phyloP scores from a whole-genome alignment of 1,140 invertebrate species.

The Apis florea region DNA sequence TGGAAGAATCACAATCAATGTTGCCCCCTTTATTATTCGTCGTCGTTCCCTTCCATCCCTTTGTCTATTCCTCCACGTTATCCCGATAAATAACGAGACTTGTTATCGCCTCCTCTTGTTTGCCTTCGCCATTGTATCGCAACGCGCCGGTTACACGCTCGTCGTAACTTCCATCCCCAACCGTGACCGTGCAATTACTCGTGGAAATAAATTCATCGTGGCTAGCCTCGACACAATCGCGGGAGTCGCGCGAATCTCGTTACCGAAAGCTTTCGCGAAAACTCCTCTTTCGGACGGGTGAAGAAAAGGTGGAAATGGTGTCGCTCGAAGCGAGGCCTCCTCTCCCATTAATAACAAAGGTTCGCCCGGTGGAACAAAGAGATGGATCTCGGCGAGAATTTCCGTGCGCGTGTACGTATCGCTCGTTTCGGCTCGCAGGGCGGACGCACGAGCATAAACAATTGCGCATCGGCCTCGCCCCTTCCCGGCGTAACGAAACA shows the following conservation, averaged over 20 bases:
- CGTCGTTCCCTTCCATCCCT: background rate
- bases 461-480: conserved; percentile 78
- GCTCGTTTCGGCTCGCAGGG: conserved; percentile 58
- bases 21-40: conserved; percentile 4
- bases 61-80: background rate
- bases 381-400: conserved; percentile 23
- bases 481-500: conserved; percentile 75
- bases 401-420: conserved; percentile 36
- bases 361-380: no score
- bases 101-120: background rate
- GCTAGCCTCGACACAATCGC: background rate
- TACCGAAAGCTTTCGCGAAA: no score
- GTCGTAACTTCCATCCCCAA: no score
- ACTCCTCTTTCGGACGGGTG: no score
- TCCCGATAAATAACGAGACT: conserved; percentile 4
- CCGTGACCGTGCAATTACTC: conserved; percentile 14
- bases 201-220: background rate
- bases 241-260: background rate
- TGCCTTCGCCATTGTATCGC: background rate
- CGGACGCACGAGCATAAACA: conserved; percentile 78
- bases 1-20: background rate
- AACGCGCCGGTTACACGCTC: background rate
- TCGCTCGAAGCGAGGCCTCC: no score
- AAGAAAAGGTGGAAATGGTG: no score
- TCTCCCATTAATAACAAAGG: no score